Base-by-base conservation (phyloP, 2,113 vertebrate species). In the Gopherus flavomarginatus region DNA sequence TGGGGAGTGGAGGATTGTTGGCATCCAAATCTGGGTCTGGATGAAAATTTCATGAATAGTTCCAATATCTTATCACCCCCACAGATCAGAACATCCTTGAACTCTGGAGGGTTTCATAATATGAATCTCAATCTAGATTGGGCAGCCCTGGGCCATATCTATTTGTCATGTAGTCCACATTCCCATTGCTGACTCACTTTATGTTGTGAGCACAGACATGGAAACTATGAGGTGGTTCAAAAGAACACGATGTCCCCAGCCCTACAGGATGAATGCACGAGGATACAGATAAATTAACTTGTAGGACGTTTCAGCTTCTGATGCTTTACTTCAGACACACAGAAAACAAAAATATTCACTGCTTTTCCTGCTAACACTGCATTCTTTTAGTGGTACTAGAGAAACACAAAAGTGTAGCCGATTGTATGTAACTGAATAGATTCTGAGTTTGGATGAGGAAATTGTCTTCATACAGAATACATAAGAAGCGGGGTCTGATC, bases 391-490 rank as follows among this genome's bases (percentile, higher is more conserved):
- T 72, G 35, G 16, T 38, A 22, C 38, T 16, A 38, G 16, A 38
- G 19, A 72, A 72, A 72, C 35, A 72, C 6, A 17, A 72, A 72
- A 38, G n/a, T 19, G 13, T 38, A 38, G 17, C 65, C 35, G 47
- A 29, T 31, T 50, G 93, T 42, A 54, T 90, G 83, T 86, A 27
- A 89, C 88, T 88, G 35, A 13, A n/a, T 87, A 91, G 62, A 83
- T 90, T 96, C 62, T 84, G 83, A 42, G 44, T 93, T 82, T 95
- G 87, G 90, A 95, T 94, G 89, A 95, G 94, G 80, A 93, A 84
- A 42, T 85, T 96, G 62, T 95, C 92, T 93, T 96, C 96, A 96
- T 79, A 95, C 89, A 94, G 95, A 96, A 94, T 95, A 90, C 83
- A 89, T 88, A 90, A 97, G 96, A 92, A 96, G 93, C 0, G 44